Percentiles rank a stretch among this genome's conserved stretches.
Conservation (phyloP, 2,113 vertebrate genomes). For the Paratilapia polleni region DNA sequence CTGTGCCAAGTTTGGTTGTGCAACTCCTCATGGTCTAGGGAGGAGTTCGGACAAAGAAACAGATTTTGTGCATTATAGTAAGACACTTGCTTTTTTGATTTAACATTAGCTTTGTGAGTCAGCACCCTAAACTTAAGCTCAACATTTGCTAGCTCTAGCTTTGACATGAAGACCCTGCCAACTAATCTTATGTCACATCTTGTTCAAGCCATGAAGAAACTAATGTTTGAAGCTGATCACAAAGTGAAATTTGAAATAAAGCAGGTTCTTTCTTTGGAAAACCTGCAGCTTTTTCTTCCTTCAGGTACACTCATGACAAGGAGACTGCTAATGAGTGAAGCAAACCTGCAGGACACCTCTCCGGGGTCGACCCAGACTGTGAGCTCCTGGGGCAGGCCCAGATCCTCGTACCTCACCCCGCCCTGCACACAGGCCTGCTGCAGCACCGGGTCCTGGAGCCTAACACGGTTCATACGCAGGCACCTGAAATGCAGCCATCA, state of each 20-base stretch:
- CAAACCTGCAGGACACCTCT: constrained; percentile 90
- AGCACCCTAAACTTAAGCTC: not conserved
- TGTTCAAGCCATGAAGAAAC: not conserved
- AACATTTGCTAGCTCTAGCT: not conserved
- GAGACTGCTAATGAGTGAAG: no score
- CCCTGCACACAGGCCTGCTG: constrained; percentile 82
- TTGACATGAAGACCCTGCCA: accelerated
- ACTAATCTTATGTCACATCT: not conserved
- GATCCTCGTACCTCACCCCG: constrained; percentile 80
- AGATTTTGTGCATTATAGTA: accelerated
- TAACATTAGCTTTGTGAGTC: not conserved
- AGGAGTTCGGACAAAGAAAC: not conserved
- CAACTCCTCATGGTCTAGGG: not conserved
- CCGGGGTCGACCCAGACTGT: constrained; percentile 90
- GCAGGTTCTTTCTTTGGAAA: not conserved
- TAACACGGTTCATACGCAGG: constrained; percentile 84
- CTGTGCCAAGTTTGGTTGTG: not conserved
- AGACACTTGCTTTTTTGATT: not conserved
- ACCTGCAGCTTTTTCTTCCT: accelerated
- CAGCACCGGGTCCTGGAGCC: constrained; percentile 82
- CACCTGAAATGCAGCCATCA: constrained; percentile 74
- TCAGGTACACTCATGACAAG: not conserved
- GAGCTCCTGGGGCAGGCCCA: constrained; percentile 86
- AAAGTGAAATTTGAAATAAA: not conserved
- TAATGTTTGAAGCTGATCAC: not conserved